Evolutionary conservation across 2,888 invertebrate genomes (phyloP).

Genomic region (Drosophila atripex): DNA sequence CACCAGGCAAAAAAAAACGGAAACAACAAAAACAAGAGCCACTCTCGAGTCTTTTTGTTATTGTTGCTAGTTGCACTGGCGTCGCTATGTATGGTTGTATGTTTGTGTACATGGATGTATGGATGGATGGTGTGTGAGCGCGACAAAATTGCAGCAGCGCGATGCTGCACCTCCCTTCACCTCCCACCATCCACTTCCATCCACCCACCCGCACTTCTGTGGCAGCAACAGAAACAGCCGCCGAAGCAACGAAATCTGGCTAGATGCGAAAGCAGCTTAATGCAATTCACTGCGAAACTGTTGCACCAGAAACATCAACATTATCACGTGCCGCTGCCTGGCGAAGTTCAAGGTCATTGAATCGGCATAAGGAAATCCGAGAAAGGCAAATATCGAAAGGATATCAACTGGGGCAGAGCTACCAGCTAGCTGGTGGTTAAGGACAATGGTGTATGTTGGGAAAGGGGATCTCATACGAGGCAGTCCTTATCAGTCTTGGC

Average conservation of each 20-base stretch:
- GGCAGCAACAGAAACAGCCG: slow-evolving; percentile 8
- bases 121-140: slow-evolving; percentile 20
- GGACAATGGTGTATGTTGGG: neutral
- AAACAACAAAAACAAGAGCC: slow-evolving; percentile 16
- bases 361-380: slow-evolving; percentile 28
- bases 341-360: slow-evolving; percentile 73
- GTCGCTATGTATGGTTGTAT: slow-evolving; percentile 24
- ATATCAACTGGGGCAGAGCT: slow-evolving; percentile 10
- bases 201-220: slow-evolving; percentile 21
- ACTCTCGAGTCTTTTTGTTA: slow-evolving; percentile 24
- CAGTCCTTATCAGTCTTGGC: slow-evolving; percentile 1
- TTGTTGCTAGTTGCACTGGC: slow-evolving; percentile 34
- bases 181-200: neutral
- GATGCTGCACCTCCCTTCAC: slow-evolving; percentile 15
- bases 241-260: slow-evolving; percentile 5
- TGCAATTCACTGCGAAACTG: slow-evolving; percentile 51
- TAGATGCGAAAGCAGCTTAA: slow-evolving; percentile 33
- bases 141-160: slow-evolving; percentile 36
- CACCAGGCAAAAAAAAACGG: slow-evolving; percentile 32
- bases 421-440: slow-evolving; percentile 3
- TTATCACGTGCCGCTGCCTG: slow-evolving; percentile 30
- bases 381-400: slow-evolving; percentile 19
- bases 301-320: slow-evolving; percentile 54
- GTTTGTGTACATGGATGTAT: slow-evolving; percentile 3
- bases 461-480: neutral